Conservation (phyloP, 2,888 invertebrate genomes). For the Isoperla grammatica region DNA sequence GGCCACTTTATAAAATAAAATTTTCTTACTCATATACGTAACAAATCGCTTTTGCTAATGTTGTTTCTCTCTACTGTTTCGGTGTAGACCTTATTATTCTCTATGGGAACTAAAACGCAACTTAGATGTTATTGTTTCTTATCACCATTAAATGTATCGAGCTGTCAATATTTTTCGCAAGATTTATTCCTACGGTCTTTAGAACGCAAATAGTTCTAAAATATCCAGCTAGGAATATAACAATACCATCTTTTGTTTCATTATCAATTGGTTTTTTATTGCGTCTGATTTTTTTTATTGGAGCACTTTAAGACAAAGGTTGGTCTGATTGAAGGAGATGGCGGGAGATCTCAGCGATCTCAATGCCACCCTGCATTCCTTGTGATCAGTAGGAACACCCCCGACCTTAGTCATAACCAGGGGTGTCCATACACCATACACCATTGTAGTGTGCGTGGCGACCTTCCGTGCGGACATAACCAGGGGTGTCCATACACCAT, state of each 20-base stretch:
- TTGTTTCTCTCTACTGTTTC: too few relatives aligned
- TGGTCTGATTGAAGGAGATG: not conserved
- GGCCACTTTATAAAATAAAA: too few relatives aligned
- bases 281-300: conserved; percentile 6
- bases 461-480: too few relatives aligned
- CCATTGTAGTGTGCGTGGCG: too few relatives aligned
- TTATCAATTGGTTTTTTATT: not conserved
- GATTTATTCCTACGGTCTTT: conserved; percentile 14
- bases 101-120: too few relatives aligned
- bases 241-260: conserved; percentile 5
- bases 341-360: not conserved
- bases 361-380: not conserved
- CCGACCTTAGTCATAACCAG: not conserved
- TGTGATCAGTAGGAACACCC: not conserved
- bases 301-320: conserved; percentile 11
- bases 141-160: too few relatives aligned
- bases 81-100: too few relatives aligned
- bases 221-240: not conserved
- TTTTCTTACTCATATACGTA: too few relatives aligned
- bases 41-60: too few relatives aligned
- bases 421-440: not conserved
- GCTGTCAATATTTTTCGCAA: conserved; percentile 10
- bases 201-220: not conserved
- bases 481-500: too few relatives aligned
- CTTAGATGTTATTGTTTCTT: too few relatives aligned